These are phyloP conservation scores for Takifugu ocellatus DNA, from an alignment of 2,797 vertebrate genomes.

Conservation along the genomic window DNA sequence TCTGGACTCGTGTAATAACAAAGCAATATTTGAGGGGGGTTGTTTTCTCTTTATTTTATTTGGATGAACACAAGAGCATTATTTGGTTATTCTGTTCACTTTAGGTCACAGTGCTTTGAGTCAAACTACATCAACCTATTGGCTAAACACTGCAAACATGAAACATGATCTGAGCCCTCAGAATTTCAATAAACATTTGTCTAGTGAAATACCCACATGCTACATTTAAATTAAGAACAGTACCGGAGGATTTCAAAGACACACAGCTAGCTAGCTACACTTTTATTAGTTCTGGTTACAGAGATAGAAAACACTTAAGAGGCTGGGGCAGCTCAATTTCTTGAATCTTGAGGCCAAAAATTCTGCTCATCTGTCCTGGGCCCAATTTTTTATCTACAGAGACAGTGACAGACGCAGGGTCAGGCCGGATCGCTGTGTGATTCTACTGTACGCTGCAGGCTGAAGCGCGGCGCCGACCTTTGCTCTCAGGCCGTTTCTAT, in stretches of 20 bases:
- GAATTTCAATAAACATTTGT: neutral
- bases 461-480: neutral
- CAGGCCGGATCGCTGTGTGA: constrained; percentile 34
- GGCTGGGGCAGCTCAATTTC: constrained; percentile 27
- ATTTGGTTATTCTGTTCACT: too few relatives aligned
- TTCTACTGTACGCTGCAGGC: neutral
- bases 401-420: constrained; percentile 58
- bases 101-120: too few relatives aligned
- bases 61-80: neutral
- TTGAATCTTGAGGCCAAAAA: constrained; percentile 40
- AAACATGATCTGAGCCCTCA: too few relatives aligned
- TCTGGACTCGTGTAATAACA: constrained; percentile 14
- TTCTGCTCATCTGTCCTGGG: constrained; percentile 53
- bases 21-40: neutral
- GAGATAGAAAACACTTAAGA: constrained; percentile 12
- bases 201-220: neutral
- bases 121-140: too few relatives aligned
- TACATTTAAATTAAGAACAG: constrained; percentile 5
- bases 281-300: neutral
- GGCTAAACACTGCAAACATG: too few relatives aligned
- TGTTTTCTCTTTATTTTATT: constrained; percentile 35
- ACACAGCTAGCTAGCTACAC: constrained; percentile 34
- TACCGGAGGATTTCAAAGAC: constrained; percentile 13
- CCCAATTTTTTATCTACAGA: constrained; percentile 75
- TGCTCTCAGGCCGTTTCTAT: constrained; percentile 9